These are phyloP conservation scores for Muscina levida DNA, from an alignment of 2,888 invertebrate species.

Conservation along the genomic window DNA sequence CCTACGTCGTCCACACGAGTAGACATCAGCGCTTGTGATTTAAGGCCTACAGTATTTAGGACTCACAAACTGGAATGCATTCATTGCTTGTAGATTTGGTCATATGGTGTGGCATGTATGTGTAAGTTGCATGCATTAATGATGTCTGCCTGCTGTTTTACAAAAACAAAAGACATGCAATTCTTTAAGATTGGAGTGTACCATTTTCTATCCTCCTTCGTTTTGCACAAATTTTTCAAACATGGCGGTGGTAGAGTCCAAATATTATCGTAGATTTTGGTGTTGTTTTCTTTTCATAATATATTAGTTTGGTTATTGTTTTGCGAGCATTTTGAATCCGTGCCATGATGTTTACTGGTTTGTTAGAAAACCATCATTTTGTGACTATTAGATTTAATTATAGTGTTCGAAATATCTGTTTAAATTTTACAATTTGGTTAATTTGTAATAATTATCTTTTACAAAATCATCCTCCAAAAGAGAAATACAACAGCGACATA, in stretches of 20 bases:
- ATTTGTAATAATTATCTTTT: constrained; percentile 64
- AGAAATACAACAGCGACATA: neutral
- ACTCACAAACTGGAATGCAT: constrained; percentile 17
- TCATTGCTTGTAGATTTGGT: neutral
- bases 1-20: no score
- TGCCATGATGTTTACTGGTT: neutral
- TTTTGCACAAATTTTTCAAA: constrained; percentile 28
- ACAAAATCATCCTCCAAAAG: constrained; percentile 35
- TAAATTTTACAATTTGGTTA: constrained; percentile 58
- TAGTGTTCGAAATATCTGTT: constrained; percentile 53
- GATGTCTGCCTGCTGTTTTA: constrained; percentile 34
- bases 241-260: constrained; percentile 27
- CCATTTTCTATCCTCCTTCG: neutral
- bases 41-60: constrained; percentile 25
- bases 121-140: constrained; percentile 29
- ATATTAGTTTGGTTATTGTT: neutral
- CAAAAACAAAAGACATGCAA: constrained; percentile 24
- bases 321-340: constrained; percentile 3
- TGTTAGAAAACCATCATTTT: constrained; percentile 45
- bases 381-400: constrained; percentile 59
- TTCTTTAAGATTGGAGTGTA: constrained; percentile 6
- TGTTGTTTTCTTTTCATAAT: constrained; percentile 10
- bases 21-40: constrained; percentile 13
- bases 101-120: neutral
- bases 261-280: constrained; percentile 12